A percentile compares a stretch with the other conserved stretches of the same genome.
These are phyloP conservation scores for Patella caerulea DNA, from an alignment of 2,888 invertebrate genomes.

Conservation along the genomic window DNA sequence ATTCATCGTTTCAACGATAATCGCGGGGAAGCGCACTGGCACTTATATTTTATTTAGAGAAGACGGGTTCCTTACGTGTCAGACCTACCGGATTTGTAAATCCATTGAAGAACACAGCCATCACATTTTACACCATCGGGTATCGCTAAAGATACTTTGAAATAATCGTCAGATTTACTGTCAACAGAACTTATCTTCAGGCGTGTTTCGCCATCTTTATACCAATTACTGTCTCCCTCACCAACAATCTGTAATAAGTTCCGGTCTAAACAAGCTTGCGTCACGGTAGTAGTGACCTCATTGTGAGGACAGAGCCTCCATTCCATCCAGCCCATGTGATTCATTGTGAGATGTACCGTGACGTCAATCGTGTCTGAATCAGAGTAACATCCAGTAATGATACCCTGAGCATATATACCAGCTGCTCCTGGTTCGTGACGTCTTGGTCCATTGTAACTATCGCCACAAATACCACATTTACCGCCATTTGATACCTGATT, in stretches of 20 bases:
- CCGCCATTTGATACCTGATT: neutral
- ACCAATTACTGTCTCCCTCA: neutral
- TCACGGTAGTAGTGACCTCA: neutral
- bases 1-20: too few relatives aligned
- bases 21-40: too few relatives aligned
- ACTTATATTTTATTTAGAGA: too few relatives aligned
- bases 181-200: neutral
- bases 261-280: neutral
- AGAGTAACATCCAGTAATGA: neutral
- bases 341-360: neutral
- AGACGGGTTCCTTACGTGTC: too few relatives aligned
- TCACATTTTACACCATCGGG: neutral
- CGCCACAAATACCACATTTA: constrained; percentile 5
- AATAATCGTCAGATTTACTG: neutral
- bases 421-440: neutral
- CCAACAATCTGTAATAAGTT: neutral
- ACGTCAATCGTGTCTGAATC: neutral
- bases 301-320: neutral
- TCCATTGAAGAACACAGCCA: neutral
- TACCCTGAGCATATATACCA: neutral
- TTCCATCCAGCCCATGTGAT: neutral
- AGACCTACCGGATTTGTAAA: neutral
- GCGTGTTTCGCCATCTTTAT: neutral
- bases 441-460: neutral
- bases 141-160: neutral